Conservation (phyloP, 2,888 invertebrate species). For the Drosophila planitibia region DNA sequence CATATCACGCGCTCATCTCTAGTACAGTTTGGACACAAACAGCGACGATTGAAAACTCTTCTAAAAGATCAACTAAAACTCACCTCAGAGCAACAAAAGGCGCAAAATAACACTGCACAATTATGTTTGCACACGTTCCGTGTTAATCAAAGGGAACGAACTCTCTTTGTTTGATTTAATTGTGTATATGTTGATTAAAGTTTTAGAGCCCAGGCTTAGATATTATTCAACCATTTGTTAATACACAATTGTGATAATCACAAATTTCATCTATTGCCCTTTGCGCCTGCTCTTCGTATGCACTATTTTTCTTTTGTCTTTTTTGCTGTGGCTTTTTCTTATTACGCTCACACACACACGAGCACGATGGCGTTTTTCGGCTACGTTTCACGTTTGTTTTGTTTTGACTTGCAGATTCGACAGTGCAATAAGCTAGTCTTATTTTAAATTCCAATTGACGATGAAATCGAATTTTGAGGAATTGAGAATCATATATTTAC, state of each 20-base stretch:
- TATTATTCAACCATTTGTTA: slow-evolving; percentile 72
- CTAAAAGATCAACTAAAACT: slow-evolving; percentile 40
- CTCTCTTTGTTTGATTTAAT: slow-evolving; percentile 6
- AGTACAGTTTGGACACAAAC: slow-evolving; percentile 59
- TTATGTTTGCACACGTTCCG: slow-evolving; percentile 21
- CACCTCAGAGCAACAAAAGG: slow-evolving; percentile 57
- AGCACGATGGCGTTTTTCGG: slow-evolving; percentile 54
- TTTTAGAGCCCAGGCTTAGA: slow-evolving; percentile 44
- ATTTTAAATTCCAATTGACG: slow-evolving; percentile 26
- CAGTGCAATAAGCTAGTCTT: slow-evolving; percentile 29
- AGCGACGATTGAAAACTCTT: slow-evolving; percentile 39
- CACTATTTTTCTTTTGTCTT: slow-evolving; percentile 52
- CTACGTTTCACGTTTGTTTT: slow-evolving; percentile 65
- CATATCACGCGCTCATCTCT: slow-evolving; percentile 42
- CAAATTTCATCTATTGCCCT: slow-evolving; percentile 66
- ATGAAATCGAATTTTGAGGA: slow-evolving; percentile 26
- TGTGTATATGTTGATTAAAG: slow-evolving; percentile 12
- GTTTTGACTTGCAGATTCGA: slow-evolving; percentile 55
- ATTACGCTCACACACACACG: slow-evolving; percentile 47
- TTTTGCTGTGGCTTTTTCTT: slow-evolving; percentile 51
- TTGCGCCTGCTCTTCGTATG: slow-evolving; percentile 60
- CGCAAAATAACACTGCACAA: slow-evolving; percentile 50
- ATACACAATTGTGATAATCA: slow-evolving; percentile 62
- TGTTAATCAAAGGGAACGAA: not conserved
- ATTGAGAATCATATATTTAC: slow-evolving; percentile 21